Percentiles rank a stretch among this genome's conserved stretches.
These are phyloP conservation scores for Probosciger aterrimus DNA, from an alignment of 2,113 vertebrate genomes.

Conservation along the genomic window DNA sequence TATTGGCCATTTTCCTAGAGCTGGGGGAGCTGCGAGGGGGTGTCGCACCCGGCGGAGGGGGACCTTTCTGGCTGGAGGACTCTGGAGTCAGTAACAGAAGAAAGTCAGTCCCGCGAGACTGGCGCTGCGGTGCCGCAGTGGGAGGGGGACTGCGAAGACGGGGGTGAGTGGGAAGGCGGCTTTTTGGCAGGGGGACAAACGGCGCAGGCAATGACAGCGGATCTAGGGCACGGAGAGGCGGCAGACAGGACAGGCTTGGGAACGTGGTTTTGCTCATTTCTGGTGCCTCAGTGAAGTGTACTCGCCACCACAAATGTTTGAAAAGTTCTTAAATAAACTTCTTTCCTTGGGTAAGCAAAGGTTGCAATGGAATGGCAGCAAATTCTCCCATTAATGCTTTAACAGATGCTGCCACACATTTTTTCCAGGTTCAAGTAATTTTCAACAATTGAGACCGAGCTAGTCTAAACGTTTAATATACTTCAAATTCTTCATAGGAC, in stretches of 20 bases:
- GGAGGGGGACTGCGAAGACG: slow-evolving; percentile 37
- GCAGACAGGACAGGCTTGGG: slow-evolving; percentile 20
- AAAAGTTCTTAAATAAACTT: not conserved
- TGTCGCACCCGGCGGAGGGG: slow-evolving; percentile 46
- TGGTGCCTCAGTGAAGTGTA: slow-evolving; percentile 9
- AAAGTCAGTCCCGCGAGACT: slow-evolving; percentile 55
- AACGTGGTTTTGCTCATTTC: slow-evolving; percentile 43
- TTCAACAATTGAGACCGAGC: not conserved
- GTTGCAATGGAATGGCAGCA: not conserved
- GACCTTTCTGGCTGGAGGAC: slow-evolving; percentile 67
- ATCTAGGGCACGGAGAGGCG: not conserved
- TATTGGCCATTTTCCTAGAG: slow-evolving; percentile 69
- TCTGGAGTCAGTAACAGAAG: slow-evolving; percentile 69
- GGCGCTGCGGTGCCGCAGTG: not conserved
- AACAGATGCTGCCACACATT: not conserved
- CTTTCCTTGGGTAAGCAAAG: not conserved
- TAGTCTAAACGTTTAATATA: not conserved
- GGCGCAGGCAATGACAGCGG: not conserved
- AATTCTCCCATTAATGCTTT: not conserved
- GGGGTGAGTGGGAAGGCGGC: slow-evolving; percentile 5
- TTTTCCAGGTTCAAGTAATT: not conserved
- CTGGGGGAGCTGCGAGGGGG: slow-evolving; percentile 69
- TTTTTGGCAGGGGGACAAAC: not conserved
- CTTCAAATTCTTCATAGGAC: not conserved
- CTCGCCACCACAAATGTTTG: not conserved